These are phyloP conservation scores for Drosophila lacertosa DNA, from an alignment of 1,140 invertebrate genomes.

Conservation along the genomic window DNA sequence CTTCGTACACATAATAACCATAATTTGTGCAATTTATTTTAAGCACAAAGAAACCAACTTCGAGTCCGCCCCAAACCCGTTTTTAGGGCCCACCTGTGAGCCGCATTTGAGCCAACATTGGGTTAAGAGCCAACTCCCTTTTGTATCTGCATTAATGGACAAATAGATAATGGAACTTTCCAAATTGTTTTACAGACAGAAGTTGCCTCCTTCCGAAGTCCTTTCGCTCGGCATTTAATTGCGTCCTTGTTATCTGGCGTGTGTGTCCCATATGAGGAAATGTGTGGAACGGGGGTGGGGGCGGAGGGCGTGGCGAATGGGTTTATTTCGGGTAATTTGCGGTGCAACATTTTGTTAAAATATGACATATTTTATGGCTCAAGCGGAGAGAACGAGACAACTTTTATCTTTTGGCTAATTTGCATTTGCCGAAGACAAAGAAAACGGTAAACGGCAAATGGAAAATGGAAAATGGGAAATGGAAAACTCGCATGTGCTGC, in stretches of 20 bases:
- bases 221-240: slow-evolving; percentile 41
- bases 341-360: slow-evolving; percentile 78
- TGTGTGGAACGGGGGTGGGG: too few species aligned
- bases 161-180: slow-evolving; percentile 77
- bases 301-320: slow-evolving; percentile 65
- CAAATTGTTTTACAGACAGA: slow-evolving; percentile 58
- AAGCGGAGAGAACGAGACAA: slow-evolving; percentile 54
- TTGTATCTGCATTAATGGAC: slow-evolving; percentile 69
- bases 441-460: too few species aligned
- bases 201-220: neutral
- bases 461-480: too few species aligned
- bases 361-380: slow-evolving; percentile 84
- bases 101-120: neutral
- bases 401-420: slow-evolving; percentile 76
- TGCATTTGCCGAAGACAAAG: slow-evolving; percentile 53
- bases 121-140: slow-evolving; percentile 10
- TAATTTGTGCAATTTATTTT: neutral
- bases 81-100: neutral
- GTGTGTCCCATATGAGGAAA: slow-evolving; percentile 71
- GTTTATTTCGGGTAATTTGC: slow-evolving; percentile 82
- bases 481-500: slow-evolving; percentile 40
- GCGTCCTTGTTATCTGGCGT: slow-evolving; percentile 63
- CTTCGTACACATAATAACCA: neutral
- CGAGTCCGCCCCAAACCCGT: neutral
- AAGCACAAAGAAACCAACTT: slow-evolving; percentile 1